Evolutionary conservation across 2,113 vertebrate species (phyloP), one percentile per base, ranked within the genome.

Genomic region (Neoarius graeffei): DNA sequence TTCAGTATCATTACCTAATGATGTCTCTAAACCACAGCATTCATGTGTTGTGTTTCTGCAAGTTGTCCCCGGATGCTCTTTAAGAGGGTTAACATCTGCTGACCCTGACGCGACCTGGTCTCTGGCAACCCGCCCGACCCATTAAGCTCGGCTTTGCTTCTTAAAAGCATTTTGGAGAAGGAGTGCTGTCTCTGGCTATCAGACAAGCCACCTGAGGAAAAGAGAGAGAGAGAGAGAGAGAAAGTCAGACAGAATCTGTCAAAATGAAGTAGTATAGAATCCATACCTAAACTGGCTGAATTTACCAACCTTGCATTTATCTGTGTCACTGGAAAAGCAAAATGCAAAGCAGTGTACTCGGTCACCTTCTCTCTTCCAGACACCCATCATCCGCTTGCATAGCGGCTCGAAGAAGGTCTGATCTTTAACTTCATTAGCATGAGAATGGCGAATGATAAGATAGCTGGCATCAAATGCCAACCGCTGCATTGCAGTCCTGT

Each of bases 381-480:
- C 84, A 59, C 85, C 71, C 81, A 30, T 85, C 84, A 74, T 54
- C 88, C 64, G 77, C 59, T 69, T 64, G 73, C 86, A 64, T 25
- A 15, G 82, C 88, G 20, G 89, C 92, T 89, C 88, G 89, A 73
- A 71, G 87, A 66, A 87, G 88, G 76, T 90, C 57, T 92, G 93
- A 91, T 93, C 93, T 94, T 93, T 92, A 92, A 92, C 93, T 91
- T 94, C 92, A 94, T 94, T 94, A 95, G 91, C 94, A 94, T 94
- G 92, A 94, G 88, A 95, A 94, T 92, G 87, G 88, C 88, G 90
- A 91, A 91, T 93, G 93, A 94, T 92, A 91, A 93, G 91, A 93
- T 90, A 62, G 89, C 92, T 89, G 86, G 90, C 81, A 59, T 80
- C 91, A 92, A 94, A 94, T 92, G 91, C 89, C 85, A 92, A 87